Conservation (phyloP, 2,888 invertebrate species). For the Melieria crassipennis region DNA sequence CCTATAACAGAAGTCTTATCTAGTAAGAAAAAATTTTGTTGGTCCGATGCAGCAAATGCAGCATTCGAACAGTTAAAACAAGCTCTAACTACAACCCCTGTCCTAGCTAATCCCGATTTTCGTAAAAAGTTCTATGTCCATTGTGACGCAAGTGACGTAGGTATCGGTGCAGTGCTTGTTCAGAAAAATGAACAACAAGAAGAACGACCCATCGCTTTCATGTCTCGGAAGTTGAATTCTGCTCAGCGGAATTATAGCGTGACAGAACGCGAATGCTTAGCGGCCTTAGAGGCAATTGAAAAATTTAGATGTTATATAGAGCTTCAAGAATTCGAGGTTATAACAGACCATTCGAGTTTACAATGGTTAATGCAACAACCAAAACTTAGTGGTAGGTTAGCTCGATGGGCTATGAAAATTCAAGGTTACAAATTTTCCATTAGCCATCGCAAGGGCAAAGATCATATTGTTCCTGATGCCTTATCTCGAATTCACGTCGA, state of each 20-base stretch:
- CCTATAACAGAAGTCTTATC: conserved; percentile 16
- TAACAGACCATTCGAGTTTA: conserved; percentile 39
- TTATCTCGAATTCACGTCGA: conserved; percentile 36
- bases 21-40: conserved; percentile 25
- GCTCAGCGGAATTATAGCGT: conserved; percentile 39
- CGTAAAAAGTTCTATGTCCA: conserved; percentile 30
- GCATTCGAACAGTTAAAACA: conserved; percentile 33
- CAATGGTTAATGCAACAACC: conserved; percentile 32
- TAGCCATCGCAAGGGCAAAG: conserved; percentile 44
- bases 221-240: conserved; percentile 32
- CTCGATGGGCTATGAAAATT: conserved; percentile 43
- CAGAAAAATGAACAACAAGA: conserved; percentile 36
- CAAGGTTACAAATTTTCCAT: conserved; percentile 40
- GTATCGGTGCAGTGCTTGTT: conserved; percentile 35
- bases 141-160: conserved; percentile 39
- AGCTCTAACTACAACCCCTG: conserved; percentile 29
- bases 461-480: conserved; percentile 46
- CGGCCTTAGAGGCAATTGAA: conserved; percentile 33
- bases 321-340: conserved; percentile 37
- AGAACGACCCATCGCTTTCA: conserved; percentile 38
- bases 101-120: conserved; percentile 34
- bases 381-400: conserved; percentile 43
- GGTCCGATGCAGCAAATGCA: conserved; percentile 22
- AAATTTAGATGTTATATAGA: conserved; percentile 38
- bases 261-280: conserved; percentile 38